These are phyloP conservation scores for Xiphophorus birchmanni DNA, from an alignment of 2,797 vertebrate genomes.

Conservation along the genomic window DNA sequence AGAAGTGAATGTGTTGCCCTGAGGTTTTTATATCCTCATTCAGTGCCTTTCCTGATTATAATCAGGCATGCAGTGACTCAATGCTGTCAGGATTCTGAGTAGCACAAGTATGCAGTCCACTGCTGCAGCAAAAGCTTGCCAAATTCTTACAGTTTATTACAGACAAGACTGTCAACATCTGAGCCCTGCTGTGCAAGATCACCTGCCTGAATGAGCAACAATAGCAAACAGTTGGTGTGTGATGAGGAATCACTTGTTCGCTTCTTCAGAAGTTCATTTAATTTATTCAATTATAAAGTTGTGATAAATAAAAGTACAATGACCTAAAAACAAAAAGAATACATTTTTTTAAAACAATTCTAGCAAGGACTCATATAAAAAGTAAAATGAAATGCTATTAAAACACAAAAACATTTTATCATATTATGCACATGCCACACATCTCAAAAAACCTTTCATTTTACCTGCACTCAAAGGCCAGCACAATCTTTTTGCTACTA, in stretches of 20 bases:
- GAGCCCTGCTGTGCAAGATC: not conserved
- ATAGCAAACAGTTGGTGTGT: not conserved
- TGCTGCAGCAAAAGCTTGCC: not conserved
- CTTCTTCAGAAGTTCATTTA: constrained; percentile 25
- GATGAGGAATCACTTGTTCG: not conserved
- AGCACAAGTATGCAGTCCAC: not conserved
- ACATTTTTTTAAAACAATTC: not conserved
- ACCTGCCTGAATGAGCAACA: constrained; percentile 1
- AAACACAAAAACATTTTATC: not conserved
- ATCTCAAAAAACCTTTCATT: not conserved
- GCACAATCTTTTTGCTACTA: not conserved
- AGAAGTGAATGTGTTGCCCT: not conserved
- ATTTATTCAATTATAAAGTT: no score
- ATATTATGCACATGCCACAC: not conserved
- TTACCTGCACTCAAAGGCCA: not conserved
- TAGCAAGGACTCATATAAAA: not conserved
- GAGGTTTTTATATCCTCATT: constrained; percentile 1
- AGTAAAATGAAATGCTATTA: not conserved
- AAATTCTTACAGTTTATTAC: no score
- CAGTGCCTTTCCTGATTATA: not conserved
- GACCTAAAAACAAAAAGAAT: no score
- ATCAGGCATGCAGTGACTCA: not conserved
- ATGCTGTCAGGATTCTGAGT: not conserved
- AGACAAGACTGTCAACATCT: not conserved
- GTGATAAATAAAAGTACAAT: no score